Conservation (phyloP, 1,140 invertebrate species). For the Drosophila chauvacae region DNA sequence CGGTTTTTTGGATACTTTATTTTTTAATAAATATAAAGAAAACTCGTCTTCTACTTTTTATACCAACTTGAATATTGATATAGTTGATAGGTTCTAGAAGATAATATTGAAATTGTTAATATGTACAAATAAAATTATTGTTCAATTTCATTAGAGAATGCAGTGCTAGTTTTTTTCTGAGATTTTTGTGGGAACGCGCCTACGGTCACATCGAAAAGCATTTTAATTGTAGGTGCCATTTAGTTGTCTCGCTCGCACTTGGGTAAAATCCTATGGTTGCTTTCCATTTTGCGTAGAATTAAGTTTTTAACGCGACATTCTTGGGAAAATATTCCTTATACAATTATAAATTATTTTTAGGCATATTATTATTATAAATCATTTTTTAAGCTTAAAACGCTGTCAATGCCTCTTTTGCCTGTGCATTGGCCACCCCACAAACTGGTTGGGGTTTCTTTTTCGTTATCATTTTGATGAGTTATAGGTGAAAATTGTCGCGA, state of each 20-base stretch:
- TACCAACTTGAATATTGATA: background rate
- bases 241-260: background rate
- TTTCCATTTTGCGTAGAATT: background rate
- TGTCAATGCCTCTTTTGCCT: conserved; percentile 15
- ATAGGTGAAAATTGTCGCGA: conserved; percentile 82
- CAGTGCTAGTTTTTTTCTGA: background rate
- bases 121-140: background rate
- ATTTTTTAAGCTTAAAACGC: background rate
- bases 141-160: background rate
- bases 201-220: background rate
- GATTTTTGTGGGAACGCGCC: background rate
- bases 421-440: conserved; percentile 27
- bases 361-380: background rate
- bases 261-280: background rate
- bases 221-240: background rate
- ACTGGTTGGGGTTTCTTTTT: conserved; percentile 60
- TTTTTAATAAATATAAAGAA: background rate
- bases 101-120: background rate
- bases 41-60: background rate
- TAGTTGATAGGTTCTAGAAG: too few species aligned
- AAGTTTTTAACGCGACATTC: background rate
- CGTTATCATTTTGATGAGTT: conserved; percentile 78
- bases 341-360: background rate
- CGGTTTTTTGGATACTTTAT: background rate
- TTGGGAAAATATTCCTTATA: background rate